phyloP scores from a whole-genome alignment of 2,888 invertebrate genomes.

The Philonicus albiceps region DNA sequence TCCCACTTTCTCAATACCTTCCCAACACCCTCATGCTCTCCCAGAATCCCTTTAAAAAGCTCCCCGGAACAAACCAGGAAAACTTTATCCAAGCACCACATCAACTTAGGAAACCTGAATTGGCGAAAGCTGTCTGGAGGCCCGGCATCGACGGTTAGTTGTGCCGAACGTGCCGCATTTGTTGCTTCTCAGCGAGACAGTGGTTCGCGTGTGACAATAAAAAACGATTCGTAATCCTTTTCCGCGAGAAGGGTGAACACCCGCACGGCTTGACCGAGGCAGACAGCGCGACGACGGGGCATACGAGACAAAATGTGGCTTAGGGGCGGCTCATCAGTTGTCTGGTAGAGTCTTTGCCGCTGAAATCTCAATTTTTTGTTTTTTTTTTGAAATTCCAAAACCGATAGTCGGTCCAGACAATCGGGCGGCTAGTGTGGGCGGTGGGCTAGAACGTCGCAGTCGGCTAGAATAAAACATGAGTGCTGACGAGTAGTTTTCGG shows the following conservation, averaged over 20 bases:
- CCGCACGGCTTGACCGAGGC: background rate
- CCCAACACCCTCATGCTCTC: background rate
- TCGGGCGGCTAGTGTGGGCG: background rate
- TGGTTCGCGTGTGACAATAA: background rate
- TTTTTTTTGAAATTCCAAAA: background rate
- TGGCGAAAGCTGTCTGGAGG: conserved; percentile 6
- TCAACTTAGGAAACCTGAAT: background rate
- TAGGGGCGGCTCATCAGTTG: background rate
- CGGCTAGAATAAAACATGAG: background rate
- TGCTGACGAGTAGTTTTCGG: background rate
- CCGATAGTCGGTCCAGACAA: background rate
- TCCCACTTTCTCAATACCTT: background rate
- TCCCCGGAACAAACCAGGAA: background rate
- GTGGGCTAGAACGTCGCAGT: background rate
- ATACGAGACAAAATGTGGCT: background rate
- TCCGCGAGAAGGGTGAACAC: background rate
- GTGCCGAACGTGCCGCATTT: conserved; percentile 13
- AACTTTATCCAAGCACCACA: background rate
- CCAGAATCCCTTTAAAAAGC: background rate
- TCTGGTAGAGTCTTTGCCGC: too few relatives aligned
- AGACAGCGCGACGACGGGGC: background rate
- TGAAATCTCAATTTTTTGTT: conserved; percentile 6
- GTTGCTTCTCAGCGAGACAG: background rate
- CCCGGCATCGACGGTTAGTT: background rate
- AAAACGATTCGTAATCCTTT: background rate